phyloP scores from a whole-genome alignment of 2,113 vertebrate genomes.

The Salvator merianae region DNA sequence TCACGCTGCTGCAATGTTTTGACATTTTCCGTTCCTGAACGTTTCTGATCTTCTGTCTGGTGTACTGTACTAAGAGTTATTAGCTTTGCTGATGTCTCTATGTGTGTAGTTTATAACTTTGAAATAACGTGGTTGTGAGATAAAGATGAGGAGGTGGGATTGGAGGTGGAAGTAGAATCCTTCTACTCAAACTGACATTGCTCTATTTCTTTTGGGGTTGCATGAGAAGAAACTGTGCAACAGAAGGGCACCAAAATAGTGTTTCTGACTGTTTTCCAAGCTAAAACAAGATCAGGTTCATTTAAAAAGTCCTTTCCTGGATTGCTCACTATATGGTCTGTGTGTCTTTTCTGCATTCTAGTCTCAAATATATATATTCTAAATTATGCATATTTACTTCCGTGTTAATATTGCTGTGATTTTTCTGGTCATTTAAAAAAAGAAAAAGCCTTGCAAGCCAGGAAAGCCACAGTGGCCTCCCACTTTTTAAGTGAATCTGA shows the following conservation, averaged over 20 bases:
- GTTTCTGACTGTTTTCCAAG: constrained; percentile 1
- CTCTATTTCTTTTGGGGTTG: constrained; percentile 36
- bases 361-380: background rate
- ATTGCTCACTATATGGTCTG: background rate
- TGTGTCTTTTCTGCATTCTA: background rate
- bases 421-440: background rate
- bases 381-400: background rate
- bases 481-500: constrained; percentile 70
- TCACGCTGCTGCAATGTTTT: constrained; percentile 68
- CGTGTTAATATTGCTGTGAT: background rate
- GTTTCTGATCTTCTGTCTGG: constrained; percentile 55
- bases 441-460: no score
- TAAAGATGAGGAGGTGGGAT: no score
- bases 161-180: constrained; percentile 13
- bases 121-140: constrained; percentile 35
- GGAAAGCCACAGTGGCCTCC: background rate
- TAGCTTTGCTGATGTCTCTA: constrained; percentile 11
- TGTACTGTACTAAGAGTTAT: constrained; percentile 33
- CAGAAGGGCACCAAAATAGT: background rate
- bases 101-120: constrained; percentile 20
- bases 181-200: background rate
- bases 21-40: constrained; percentile 56
- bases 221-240: background rate
- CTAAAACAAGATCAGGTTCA: constrained; percentile 57
- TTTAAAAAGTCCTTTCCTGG: constrained; percentile 62